These are phyloP conservation scores for Tanaodytes sp. DNA, from an alignment of 2,888 invertebrate species.

Conservation along the genomic window DNA sequence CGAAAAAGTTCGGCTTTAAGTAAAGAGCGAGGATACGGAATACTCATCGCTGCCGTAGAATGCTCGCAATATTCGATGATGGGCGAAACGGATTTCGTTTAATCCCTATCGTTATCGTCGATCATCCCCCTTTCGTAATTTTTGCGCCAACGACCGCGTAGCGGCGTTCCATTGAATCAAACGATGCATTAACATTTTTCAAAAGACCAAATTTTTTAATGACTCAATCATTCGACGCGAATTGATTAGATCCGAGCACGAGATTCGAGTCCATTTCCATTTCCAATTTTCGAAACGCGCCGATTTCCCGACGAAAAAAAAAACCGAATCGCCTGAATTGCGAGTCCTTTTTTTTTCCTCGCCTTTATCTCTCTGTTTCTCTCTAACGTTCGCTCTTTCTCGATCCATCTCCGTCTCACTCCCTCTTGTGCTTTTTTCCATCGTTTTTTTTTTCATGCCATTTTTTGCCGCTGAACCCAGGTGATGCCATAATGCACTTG, in stretches of 20 bases:
- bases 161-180: slow-evolving; percentile 40
- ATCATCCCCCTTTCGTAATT: slow-evolving; percentile 41
- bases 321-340: no score
- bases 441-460: neutral
- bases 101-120: slow-evolving; percentile 45
- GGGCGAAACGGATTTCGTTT: slow-evolving; percentile 45
- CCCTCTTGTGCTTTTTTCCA: no score
- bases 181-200: slow-evolving; percentile 42
- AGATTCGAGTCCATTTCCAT: slow-evolving; percentile 18
- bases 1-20: slow-evolving; percentile 42
- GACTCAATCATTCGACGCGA: slow-evolving; percentile 22
- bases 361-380: neutral
- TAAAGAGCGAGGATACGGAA: slow-evolving; percentile 43
- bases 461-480: slow-evolving; percentile 21
- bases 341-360: neutral
- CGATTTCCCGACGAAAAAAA: no score
- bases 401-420: neutral
- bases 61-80: slow-evolving; percentile 49
- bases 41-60: slow-evolving; percentile 31
- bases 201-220: slow-evolving; percentile 31
- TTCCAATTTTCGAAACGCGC: slow-evolving; percentile 11
- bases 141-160: slow-evolving; percentile 29
- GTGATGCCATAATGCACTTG: slow-evolving; percentile 50
- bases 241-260: slow-evolving; percentile 28
- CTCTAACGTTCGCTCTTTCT: no score